These are phyloP conservation scores for Rattus norvegicus DNA, from an alignment of 2,113 vertebrate genomes.

Conservation along the genomic window GRCr8 NC_086032.1:44841001-44841500, in stretches of 20 bases:
- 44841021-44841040: no score
- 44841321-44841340: not conserved
- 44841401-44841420: not conserved
- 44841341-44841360: not conserved
- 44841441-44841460: not conserved
- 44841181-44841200: not conserved
- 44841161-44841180: not conserved
- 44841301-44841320: not conserved
- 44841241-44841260: fast-evolving
- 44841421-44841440: not conserved
- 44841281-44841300: not conserved
- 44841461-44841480: not conserved
- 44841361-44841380: not conserved
- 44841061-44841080: no score
- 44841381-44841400: not conserved
- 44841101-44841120: not conserved
- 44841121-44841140: not conserved
- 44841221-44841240: fast-evolving
- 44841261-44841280: not conserved
- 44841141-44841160: conserved; percentile 7
- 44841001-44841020: no score
- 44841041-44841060: no score
- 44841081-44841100: no score
- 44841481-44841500: not conserved
- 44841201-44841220: not conserved